Conservation (phyloP, 2,113 vertebrate species). For the Dinomys branickii region DNA sequence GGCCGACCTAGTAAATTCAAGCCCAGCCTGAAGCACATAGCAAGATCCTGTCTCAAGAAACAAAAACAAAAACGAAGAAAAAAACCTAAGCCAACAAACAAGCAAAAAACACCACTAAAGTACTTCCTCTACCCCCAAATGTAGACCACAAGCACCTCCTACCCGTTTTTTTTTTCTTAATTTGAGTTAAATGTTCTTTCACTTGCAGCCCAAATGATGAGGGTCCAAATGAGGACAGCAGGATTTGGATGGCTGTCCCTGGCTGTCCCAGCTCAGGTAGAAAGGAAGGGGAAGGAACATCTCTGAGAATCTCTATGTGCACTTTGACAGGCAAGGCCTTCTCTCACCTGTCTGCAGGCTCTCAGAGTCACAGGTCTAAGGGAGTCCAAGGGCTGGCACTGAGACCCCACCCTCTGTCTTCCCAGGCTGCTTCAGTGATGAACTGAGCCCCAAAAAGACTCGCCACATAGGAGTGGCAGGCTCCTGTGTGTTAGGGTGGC, state of each 20-base stretch:
- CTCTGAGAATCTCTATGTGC: background rate
- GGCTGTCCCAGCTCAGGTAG: background rate
- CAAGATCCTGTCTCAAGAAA: background rate
- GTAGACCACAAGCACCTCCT: background rate
- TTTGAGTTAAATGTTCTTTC: background rate
- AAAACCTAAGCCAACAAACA: background rate
- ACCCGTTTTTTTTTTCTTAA: background rate
- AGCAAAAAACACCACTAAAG: background rate
- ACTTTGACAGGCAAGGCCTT: background rate
- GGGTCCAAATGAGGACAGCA: background rate
- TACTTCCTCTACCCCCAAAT: background rate
- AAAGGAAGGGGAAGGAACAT: background rate
- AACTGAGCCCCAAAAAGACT: background rate
- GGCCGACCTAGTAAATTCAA: background rate
- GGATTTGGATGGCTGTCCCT: background rate
- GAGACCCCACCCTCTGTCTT: background rate
- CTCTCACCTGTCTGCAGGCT: background rate
- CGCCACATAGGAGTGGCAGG: background rate
- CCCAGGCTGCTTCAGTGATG: background rate
- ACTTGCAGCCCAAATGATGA: background rate
- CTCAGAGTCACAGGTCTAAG: background rate
- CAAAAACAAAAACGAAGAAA: too few relatives aligned
- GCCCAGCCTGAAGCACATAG: background rate
- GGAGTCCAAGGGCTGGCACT: background rate
- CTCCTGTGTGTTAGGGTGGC: background rate